Evolutionary conservation across 1,140 invertebrate genomes (phyloP), one percentile per base, ranked within the genome.

Genomic region (Rhyzopertha dominica): DNA sequence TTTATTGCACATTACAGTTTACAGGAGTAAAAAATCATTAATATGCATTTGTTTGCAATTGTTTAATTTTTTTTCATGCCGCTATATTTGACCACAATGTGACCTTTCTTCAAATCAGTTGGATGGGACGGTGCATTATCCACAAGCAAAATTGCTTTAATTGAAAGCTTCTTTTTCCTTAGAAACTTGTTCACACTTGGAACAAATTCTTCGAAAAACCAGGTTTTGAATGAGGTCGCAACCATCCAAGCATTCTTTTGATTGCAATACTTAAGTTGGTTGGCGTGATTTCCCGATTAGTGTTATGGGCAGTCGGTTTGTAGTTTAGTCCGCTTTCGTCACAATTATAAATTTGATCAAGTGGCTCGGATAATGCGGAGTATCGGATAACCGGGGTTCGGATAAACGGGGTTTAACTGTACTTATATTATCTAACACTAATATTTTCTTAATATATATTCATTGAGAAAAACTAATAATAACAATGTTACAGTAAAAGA

Each of bases 61-160:
- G n/a, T n/a, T n/a, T n/a, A n/a, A n/a, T n/a, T n/a, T n/a, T n/a
- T n/a, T n/a, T n/a, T n/a, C n/a, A n/a, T n/a, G n/a, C n/a, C n/a
- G n/a, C n/a, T n/a, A n/a, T n/a, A n/a, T 12, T 52, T 41, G 20
- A 62, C 47, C 42, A 41, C 38, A 34, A 61, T 52, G 41, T 61
- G 4, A 48, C 29, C 24, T 42, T 16, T 22, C 5, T 26, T 8
- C 28, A 37, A 16, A 7, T 18, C 14, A 32, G 39, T 44, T 35
- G 57, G 56, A 53, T 66, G 61, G 22, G 46, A 42, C 19, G 54
- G 49, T 26, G 61, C 54, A 56, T 66, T 59, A 45, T 66, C 54
- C 41, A 65, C 42, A 36, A 63, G 23, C 32, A 64, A 30, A 32
- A 65, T 30, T 41, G 47, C 54, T 49, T 55, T 56, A 47, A 25